Conservation (phyloP, 1,140 invertebrate species). For the Papilio helenus region DNA sequence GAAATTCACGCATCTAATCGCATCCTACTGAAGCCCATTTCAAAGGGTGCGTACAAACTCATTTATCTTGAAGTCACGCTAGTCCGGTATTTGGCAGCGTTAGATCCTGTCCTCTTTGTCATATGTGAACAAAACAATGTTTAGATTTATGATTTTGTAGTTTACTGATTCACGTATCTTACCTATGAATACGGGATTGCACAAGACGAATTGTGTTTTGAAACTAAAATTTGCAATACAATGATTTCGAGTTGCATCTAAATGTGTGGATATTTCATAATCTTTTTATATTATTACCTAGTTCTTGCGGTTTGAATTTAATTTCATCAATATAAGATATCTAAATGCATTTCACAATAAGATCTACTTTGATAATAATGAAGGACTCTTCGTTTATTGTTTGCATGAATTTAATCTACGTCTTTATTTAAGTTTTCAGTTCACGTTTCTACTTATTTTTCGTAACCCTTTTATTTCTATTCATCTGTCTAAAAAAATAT, state of each 20-base stretch:
- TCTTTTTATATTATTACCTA: not conserved
- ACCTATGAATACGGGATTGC: not conserved
- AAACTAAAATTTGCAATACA: not conserved
- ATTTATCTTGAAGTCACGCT: constrained; percentile 27
- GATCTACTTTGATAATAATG: not conserved
- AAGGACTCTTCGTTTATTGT: not conserved
- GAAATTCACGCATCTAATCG: not conserved
- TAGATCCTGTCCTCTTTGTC: constrained; percentile 17
- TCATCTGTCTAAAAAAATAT: not conserved
- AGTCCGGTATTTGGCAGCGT: constrained; percentile 31
- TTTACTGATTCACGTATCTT: constrained; percentile 4
- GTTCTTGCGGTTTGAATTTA: not conserved
- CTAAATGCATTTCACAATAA: not conserved
- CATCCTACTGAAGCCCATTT: not conserved
- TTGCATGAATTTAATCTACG: not conserved
- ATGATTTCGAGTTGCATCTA: not conserved
- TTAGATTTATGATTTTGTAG: constrained; percentile 28
- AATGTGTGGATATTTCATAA: not conserved
- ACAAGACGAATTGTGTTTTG: constrained; percentile 4
- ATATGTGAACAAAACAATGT: constrained; percentile 32
- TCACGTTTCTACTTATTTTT: not conserved
- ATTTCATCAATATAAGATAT: not conserved
- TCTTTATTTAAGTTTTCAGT: not conserved
- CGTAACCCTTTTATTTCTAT: not conserved
- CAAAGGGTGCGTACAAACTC: constrained; percentile 6